phyloP scores from a whole-genome alignment of 1,140 invertebrate genomes.

The Pteromalus puparum region DNA sequence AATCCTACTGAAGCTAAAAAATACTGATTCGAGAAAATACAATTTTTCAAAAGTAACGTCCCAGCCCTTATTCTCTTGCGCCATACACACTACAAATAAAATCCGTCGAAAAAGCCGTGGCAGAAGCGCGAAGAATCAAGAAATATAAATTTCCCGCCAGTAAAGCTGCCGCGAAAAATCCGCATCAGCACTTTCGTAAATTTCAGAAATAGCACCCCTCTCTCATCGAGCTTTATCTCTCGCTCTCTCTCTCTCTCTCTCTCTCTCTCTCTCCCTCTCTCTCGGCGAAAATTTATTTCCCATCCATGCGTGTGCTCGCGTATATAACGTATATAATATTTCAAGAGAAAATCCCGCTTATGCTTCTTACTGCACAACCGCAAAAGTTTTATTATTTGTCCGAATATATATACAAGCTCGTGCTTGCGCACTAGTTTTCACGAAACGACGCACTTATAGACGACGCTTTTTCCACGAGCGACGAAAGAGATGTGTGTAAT shows the following conservation, averaged over 20 bases:
- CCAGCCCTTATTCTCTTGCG: not conserved
- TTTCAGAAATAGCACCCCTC: not conserved
- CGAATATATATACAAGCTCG: not conserved
- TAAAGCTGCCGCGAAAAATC: not conserved
- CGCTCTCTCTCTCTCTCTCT: not conserved
- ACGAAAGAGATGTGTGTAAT: not conserved
- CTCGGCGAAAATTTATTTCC: not conserved
- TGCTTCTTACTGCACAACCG: not conserved
- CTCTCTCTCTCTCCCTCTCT: too few species aligned
- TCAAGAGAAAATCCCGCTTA: not conserved
- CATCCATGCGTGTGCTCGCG: not conserved
- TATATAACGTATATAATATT: not conserved
- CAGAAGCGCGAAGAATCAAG: not conserved
- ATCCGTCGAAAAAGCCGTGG: not conserved
- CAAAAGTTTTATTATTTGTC: not conserved
- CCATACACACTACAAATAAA: not conserved
- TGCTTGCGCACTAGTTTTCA: not conserved
- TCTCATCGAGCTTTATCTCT: not conserved
- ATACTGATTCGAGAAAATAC: not conserved
- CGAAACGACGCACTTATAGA: not conserved
- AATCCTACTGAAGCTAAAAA: not conserved
- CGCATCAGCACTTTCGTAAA: not conserved
- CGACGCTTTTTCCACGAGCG: not conserved
- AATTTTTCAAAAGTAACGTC: not conserved
- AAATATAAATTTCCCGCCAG: not conserved